Conservation (phyloP, 2,797 vertebrate species). For the Acestrorhynchus altus region DNA sequence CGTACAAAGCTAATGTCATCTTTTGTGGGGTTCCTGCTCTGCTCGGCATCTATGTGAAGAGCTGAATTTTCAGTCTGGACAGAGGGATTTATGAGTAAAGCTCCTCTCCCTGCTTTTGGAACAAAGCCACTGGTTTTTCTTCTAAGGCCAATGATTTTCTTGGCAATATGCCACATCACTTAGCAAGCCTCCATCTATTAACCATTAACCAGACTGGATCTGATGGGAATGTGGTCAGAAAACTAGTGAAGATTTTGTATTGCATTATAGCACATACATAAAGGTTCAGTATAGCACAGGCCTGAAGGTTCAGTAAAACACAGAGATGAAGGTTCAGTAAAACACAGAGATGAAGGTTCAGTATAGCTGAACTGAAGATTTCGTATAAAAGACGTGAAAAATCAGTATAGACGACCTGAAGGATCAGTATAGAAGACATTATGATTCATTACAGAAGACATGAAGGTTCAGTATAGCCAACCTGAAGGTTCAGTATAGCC, state of each 20-base stretch:
- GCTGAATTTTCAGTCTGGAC: constrained; percentile 77
- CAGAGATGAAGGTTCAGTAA: too few relatives aligned
- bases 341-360: not conserved
- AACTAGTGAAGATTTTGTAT: not conserved
- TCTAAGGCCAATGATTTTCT: constrained; percentile 62
- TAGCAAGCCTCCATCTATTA: constrained; percentile 40
- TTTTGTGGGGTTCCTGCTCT: constrained; percentile 77
- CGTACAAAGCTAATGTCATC: constrained; percentile 82
- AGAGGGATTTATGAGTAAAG: constrained; percentile 76
- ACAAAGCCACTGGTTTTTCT: constrained; percentile 69
- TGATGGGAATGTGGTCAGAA: not conserved
- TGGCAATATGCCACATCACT: constrained; percentile 61
- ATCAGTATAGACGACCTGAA: too few relatives aligned
- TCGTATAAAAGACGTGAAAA: too few relatives aligned
- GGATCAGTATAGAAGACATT: too few relatives aligned
- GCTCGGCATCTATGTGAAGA: constrained; percentile 72
- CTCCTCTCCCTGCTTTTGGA: constrained; percentile 69
- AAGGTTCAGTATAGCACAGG: not conserved
- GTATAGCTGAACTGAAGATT: too few relatives aligned
- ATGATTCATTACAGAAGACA: too few relatives aligned
- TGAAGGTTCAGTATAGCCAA: too few relatives aligned
- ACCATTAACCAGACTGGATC: constrained; percentile 21
- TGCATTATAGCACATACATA: not conserved
- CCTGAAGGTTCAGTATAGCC: too few relatives aligned
- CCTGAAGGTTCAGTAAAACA: too few relatives aligned